Evolutionary conservation across 2,797 vertebrate species (phyloP), one percentile per base, ranked within the genome.

Genomic region (Leptatherina wallacei): DNA sequence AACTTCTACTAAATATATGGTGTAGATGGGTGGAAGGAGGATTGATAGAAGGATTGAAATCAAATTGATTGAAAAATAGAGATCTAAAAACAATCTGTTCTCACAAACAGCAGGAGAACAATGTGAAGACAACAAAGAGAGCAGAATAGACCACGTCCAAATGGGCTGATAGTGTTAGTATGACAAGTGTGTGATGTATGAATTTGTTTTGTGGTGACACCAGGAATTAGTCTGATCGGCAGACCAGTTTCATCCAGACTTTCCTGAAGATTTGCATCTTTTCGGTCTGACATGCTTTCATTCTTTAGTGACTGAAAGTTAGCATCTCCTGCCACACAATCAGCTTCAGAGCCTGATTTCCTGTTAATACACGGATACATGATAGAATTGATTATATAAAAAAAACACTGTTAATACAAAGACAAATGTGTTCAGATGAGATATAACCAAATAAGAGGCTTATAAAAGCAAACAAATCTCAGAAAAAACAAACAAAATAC

Each of bases 341-440:
- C 40, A 18, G 16, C 40, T 14, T 22, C 13, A 38, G n/a, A 38
- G 35, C 6, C 27, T 10, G 59, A 61, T 16, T 38, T 36, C 22
- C 58, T 16, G 2, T 40, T 27, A 27, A 27, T 61, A 13, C 24
- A 42, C 36, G 16, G 22, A 36, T 11, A 24, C n/a, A 38, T 24
- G 12, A 40, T 13, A 22, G 57, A 40, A 36, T 60, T 38, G 44
- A 47, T 20, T 10, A 12, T 2, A 49, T 3, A 47, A 47, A 47
- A 6, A 11, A 13, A n/a, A 22, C n/a, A 35, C 33, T 35, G 33
- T 20, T n/a, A 3, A 40, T 40, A 58, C 33, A 40, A 40, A 12
- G 35, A 61, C 24, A 29, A 40, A 60, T 61, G 59, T 61, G 59
- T 40, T 22, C 36, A 29, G 59, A 61, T 40, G 59, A 61, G 36